Conservation (phyloP, 2,888 invertebrate species). For the Ichneumoninae sp. region DNA sequence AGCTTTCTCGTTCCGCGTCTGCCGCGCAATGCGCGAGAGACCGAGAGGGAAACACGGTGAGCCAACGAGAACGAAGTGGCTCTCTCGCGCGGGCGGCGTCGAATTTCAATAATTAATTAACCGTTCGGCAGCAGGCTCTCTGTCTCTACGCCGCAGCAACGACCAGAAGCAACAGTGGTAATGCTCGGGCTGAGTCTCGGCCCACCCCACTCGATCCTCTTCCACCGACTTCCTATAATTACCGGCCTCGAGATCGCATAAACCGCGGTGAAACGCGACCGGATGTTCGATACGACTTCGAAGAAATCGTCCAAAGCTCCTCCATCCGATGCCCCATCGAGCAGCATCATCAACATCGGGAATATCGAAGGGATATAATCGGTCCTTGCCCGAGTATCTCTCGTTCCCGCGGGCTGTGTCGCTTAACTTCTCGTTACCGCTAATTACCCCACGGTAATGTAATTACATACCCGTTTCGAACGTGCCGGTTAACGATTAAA, state of each 20-base stretch:
- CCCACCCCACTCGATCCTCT: conserved; percentile 48
- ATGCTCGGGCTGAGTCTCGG: conserved; percentile 12
- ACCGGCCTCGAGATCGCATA: conserved; percentile 27
- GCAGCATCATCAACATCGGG: conserved; percentile 17
- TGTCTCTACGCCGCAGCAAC: conserved; percentile 5
- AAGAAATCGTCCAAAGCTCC: conserved; percentile 49
- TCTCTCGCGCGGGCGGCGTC: conserved; percentile 63
- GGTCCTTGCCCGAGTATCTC: neutral
- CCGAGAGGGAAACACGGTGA: neutral
- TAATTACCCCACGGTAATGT: conserved; percentile 66
- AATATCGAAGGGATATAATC: conserved; percentile 41
- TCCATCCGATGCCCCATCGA: neutral
- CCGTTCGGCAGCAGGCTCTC: conserved; percentile 45
- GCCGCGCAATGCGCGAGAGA: conserved; percentile 50
- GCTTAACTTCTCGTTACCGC: conserved; percentile 66
- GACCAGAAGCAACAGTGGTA: conserved; percentile 9
- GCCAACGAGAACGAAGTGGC: neutral
- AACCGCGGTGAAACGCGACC: conserved; percentile 51
- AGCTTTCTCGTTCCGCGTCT: conserved; percentile 54
- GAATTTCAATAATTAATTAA: conserved; percentile 71
- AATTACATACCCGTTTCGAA: conserved; percentile 53
- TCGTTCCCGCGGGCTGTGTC: conserved; percentile 32
- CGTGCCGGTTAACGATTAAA: conserved; percentile 61
- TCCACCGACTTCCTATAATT: conserved; percentile 65
- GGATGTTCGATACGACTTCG: conserved; percentile 50